Evolutionary conservation across 2,888 invertebrate species (phyloP), one percentile per base, ranked within the genome.

Genomic region (Apotomis capreana): DNA sequence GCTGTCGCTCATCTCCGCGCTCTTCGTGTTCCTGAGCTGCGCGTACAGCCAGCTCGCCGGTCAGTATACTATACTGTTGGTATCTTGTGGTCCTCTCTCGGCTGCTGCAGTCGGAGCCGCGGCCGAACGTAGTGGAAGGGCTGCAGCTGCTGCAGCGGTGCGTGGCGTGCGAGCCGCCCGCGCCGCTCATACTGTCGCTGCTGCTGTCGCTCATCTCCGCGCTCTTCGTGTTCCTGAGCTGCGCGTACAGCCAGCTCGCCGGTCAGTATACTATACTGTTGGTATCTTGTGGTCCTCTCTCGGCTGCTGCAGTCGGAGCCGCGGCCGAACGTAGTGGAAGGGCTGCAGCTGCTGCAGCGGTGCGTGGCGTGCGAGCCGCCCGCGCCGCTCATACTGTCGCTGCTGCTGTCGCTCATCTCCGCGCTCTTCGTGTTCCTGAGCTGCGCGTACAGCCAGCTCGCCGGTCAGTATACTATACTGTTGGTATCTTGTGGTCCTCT

Each of bases 131-230:
- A 12, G 93, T 95, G 68, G 94, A 95, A 40, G 98, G 98, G 0
- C 90, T 98, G 72, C 94, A 95, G 74, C 92, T 98, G 67, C 91
- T 98, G 71, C 96, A 97, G 86, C 94, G 96, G 78, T 97, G 97
- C 84, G 94, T 98, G 69, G 94, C 94, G 46, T 95, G 96, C 82
- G 94, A 96, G 72, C 97, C 97, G 0, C 94, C 94, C 69, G 97
- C 98, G 89, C 97, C 98, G 1, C 92, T 97, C 75, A 94, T 98
- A 67, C 91, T 97, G 37, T 98, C 98, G 0, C 95, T 96, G 64
- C 89, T 98, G 70, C 91, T 99, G n/a, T 98, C 98, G 0, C 97
- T 98, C 89, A 96, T 98, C 77, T 98, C 98, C 1, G 97, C 98
- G 0, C 94, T 98, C 3, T 98, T 98, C 86, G 97, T 98, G 44